Percentiles rank a stretch among this genome's conserved stretches.
phyloP scores from a whole-genome alignment of 2,888 invertebrate genomes.

The Nomada fucata region DNA sequence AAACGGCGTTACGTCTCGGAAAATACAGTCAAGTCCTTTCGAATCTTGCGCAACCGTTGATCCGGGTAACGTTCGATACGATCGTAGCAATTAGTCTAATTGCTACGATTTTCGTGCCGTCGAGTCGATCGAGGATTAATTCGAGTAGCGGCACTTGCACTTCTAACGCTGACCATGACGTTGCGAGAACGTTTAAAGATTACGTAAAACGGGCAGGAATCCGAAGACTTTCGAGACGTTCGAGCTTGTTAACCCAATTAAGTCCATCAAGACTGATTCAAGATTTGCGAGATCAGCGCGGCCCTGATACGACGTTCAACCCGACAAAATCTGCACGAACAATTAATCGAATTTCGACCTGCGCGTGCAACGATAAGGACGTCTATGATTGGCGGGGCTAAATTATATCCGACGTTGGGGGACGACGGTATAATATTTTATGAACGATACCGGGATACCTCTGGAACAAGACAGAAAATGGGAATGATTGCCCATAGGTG shows the following conservation, averaged over 20 bases:
- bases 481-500: conserved; percentile 42
- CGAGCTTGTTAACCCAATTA: conserved; percentile 32
- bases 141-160: not conserved
- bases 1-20: too few relatives aligned
- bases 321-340: not conserved
- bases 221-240: conserved; percentile 14
- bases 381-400: not conserved
- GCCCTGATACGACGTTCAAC: not conserved
- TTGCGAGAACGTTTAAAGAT: not conserved
- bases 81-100: not conserved
- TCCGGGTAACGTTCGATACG: too few relatives aligned
- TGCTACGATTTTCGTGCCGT: not conserved
- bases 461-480: conserved; percentile 42
- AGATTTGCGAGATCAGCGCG: not conserved
- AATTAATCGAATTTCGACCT: not conserved
- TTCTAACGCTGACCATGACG: not conserved
- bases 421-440: conserved; percentile 11
- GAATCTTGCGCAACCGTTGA: too few relatives aligned
- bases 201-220: conserved; percentile 5
- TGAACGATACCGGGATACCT: conserved; percentile 2
- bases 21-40: too few relatives aligned
- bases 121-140: not conserved
- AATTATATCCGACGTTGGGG: conserved; percentile 9
- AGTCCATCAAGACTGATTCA: conserved; percentile 5
- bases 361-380: not conserved